phyloP scores from a whole-genome alignment of 2,113 vertebrate species.

The rabbit (Oryctolagus cuniculus) region DNA sequence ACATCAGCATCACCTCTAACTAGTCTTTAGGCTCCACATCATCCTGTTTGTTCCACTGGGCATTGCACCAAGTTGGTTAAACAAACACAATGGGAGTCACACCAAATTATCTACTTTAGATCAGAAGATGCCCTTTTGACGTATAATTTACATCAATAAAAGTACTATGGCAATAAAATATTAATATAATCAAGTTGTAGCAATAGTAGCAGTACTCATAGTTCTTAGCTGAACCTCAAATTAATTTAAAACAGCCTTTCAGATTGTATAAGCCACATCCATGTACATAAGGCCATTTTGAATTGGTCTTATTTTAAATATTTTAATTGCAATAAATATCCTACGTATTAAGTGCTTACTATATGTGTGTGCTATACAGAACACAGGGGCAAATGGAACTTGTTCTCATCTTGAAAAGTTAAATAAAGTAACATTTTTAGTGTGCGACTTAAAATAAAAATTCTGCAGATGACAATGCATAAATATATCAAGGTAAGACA shows the following conservation, averaged over 20 bases:
- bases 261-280: neutral
- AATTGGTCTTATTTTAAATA: constrained; percentile 19
- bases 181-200: neutral
- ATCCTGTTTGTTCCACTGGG: constrained; percentile 67
- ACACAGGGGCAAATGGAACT: neutral
- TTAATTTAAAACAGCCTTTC: constrained; percentile 15
- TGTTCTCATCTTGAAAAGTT: neutral
- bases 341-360: neutral
- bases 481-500: neutral
- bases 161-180: neutral
- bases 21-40: constrained; percentile 4
- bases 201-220: neutral
- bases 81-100: constrained; percentile 62
- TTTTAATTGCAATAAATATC: constrained; percentile 6
- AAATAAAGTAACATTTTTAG: neutral
- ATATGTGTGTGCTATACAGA: neutral
- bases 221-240: neutral
- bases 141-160: constrained; percentile 57
- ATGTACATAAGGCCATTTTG: neutral
- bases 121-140: constrained; percentile 42
- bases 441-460: neutral
- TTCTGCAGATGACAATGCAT: neutral
- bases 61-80: constrained; percentile 79
- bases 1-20: neutral
- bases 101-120: constrained; percentile 51